Evolutionary conservation across 2,113 vertebrate genomes (phyloP), one percentile per base, ranked within the genome.

Genomic region (Laterallus jamaicensis): DNA sequence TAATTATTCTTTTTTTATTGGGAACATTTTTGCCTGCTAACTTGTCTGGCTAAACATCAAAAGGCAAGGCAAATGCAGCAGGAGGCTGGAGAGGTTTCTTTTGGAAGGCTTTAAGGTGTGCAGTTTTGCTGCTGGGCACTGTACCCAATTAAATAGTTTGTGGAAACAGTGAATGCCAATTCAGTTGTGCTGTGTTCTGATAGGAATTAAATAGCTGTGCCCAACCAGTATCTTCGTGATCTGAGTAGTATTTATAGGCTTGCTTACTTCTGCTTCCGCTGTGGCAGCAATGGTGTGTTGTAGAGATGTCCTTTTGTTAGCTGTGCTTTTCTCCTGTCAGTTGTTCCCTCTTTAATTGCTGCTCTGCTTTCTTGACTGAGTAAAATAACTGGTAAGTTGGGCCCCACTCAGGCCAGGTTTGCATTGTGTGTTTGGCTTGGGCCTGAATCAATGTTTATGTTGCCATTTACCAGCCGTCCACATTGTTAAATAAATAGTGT

Each of bases 401-500:
- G 83, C 66, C 59, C 29, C 35, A 19, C 78, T 93, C 1, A 0
- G 62, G 39, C 35, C 77, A 89, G 83, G 86, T 95, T 95, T 95
- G 88, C 66, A 16, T 79, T 92, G 52, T 82, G 56, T 88, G 77
- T 95, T 97, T 93, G 93, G 25, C 66, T 95, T 95, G 89, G 83
- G 62, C 42, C 67, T 39, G 32, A 84, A 79, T 86, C 92, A 84
- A 44, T 91, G 80, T 86, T 96, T 94, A 63, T 82, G 83, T 93
- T 4, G 2, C 93, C 66, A 31, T 89, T 96, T 89, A 84, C 86
- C 66, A 64, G 44, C 83, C 26, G 42, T 89, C 52, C 31, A 62
- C 47, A 5, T 89, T 66, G 73, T 78, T 96, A 88, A 92, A 90
- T 92, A 92, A 96, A 96, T 11, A 92, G 69, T 73, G 96, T 78